These are phyloP conservation scores for Euclidia mi DNA, from an alignment of 2,888 invertebrate species.

Conservation along the genomic window DNA sequence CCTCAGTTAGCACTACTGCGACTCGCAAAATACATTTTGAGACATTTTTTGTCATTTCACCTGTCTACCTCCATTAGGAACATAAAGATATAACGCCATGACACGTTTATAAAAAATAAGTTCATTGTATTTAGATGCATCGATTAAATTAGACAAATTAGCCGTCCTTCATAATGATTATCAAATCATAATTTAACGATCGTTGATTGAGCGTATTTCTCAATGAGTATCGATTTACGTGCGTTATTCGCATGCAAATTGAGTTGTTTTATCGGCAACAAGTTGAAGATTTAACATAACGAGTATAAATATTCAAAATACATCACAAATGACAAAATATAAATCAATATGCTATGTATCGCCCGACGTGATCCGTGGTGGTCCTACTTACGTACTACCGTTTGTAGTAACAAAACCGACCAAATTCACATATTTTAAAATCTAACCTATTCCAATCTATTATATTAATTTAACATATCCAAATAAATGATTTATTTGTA, in stretches of 20 bases:
- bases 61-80: too few relatives aligned
- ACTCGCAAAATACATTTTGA: too few relatives aligned
- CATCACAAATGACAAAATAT: constrained; percentile 43
- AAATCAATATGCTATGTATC: constrained; percentile 24
- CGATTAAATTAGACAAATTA: constrained; percentile 6
- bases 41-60: too few relatives aligned
- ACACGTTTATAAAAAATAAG: too few relatives aligned
- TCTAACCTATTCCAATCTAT: constrained; percentile 19
- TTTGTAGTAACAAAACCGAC: too few relatives aligned
- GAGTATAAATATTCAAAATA: constrained; percentile 38
- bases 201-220: constrained; percentile 21
- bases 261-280: constrained; percentile 30
- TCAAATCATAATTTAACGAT: constrained; percentile 27
- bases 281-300: constrained; percentile 39
- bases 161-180: constrained; percentile 25
- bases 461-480: constrained; percentile 25
- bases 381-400: too few relatives aligned
- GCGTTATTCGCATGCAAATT: constrained; percentile 48
- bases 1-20: too few relatives aligned
- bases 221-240: constrained; percentile 26
- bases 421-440: background rate
- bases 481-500: constrained; percentile 32
- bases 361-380: background rate
- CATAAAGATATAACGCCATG: too few relatives aligned
- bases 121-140: constrained; percentile 2